Percentiles rank a stretch among this genome's conserved stretches.
Conservation (phyloP, 2,113 vertebrate species). For the Corydoras maculifer region DNA sequence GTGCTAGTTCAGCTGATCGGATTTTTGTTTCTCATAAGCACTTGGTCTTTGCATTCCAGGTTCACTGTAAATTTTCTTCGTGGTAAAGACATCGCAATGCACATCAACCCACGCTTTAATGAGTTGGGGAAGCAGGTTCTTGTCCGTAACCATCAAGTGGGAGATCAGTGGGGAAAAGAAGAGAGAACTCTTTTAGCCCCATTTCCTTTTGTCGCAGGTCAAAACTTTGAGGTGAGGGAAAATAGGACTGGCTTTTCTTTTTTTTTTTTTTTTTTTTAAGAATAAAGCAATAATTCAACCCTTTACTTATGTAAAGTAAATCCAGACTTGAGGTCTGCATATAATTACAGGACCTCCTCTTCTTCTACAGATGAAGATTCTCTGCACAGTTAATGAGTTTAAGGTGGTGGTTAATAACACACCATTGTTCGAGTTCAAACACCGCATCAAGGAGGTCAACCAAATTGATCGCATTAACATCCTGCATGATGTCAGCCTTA, state of each 20-base stretch:
- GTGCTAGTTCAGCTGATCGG: too few species aligned
- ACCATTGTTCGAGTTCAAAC: conserved; percentile 63
- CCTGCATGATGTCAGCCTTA: conserved; percentile 63
- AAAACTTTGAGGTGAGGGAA: conserved; percentile 67
- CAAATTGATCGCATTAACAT: conserved; percentile 68
- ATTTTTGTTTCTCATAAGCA: too few species aligned
- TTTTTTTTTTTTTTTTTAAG: too few species aligned
- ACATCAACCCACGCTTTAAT: conserved; percentile 69
- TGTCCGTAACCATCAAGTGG: conserved; percentile 66
- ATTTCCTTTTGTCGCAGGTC: conserved; percentile 62
- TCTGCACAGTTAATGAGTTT: conserved; percentile 60
- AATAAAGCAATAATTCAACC: too few species aligned
- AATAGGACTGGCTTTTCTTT: too few species aligned
- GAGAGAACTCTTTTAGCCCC: conserved; percentile 61
- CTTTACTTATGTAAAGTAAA: not conserved
- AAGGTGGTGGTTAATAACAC: conserved; percentile 67
- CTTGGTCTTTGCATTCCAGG: conserved; percentile 43
- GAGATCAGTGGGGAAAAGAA: conserved; percentile 64
- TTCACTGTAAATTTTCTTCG: conserved; percentile 70
- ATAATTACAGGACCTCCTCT: conserved; percentile 21
- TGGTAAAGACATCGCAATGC: conserved; percentile 69
- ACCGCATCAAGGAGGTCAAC: conserved; percentile 66
- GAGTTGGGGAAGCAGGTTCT: conserved; percentile 61
- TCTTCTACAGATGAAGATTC: conserved; percentile 68
- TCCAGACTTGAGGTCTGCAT: not conserved